Percentiles rank a stretch among this genome's conserved stretches.
phyloP scores from a whole-genome alignment of 2,888 invertebrate genomes.

The Carcina quercana region DNA sequence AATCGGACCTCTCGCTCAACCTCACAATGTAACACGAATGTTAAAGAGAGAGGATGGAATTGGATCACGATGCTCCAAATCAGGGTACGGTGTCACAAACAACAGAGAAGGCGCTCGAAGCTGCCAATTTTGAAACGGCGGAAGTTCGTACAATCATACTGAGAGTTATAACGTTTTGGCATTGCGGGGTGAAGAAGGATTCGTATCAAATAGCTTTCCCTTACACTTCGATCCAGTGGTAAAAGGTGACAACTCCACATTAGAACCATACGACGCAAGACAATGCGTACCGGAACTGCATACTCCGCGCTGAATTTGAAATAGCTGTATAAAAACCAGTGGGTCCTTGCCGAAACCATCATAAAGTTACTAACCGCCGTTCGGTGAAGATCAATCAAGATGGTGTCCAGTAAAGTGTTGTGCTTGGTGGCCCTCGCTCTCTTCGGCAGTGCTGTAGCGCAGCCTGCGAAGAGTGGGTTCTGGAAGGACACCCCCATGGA shows the following conservation, averaged over 20 bases:
- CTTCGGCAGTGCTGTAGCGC: slow-evolving; percentile 74
- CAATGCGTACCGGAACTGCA: slow-evolving; percentile 66
- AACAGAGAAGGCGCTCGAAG: slow-evolving; percentile 62
- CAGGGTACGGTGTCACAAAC: slow-evolving; percentile 71
- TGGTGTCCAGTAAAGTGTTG: slow-evolving; percentile 66
- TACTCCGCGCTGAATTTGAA: slow-evolving; percentile 67
- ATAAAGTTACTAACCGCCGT: slow-evolving; percentile 58
- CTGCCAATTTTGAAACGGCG: slow-evolving; percentile 41
- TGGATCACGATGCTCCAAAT: slow-evolving; percentile 51
- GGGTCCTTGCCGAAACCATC: slow-evolving; percentile 66
- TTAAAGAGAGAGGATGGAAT: slow-evolving; percentile 36
- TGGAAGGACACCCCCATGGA: slow-evolving; percentile 84
- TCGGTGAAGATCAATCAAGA: slow-evolving; percentile 55
- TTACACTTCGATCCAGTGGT: slow-evolving; percentile 45
- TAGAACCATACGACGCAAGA: slow-evolving; percentile 49
- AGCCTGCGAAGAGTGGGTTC: slow-evolving; percentile 77
- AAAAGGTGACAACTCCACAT: slow-evolving; percentile 53
- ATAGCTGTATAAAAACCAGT: slow-evolving; percentile 72
- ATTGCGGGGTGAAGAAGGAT: slow-evolving; percentile 39
- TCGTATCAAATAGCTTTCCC: slow-evolving; percentile 72
- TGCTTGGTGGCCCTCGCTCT: slow-evolving; percentile 67
- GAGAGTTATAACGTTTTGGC: slow-evolving; percentile 50
- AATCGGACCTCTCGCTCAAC: slow-evolving; percentile 32
- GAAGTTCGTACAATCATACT: slow-evolving; percentile 23
- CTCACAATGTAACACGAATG: slow-evolving; percentile 17